Base-by-base conservation (phyloP, 2,797 vertebrate species). In the Cuculus canorus region DNA sequence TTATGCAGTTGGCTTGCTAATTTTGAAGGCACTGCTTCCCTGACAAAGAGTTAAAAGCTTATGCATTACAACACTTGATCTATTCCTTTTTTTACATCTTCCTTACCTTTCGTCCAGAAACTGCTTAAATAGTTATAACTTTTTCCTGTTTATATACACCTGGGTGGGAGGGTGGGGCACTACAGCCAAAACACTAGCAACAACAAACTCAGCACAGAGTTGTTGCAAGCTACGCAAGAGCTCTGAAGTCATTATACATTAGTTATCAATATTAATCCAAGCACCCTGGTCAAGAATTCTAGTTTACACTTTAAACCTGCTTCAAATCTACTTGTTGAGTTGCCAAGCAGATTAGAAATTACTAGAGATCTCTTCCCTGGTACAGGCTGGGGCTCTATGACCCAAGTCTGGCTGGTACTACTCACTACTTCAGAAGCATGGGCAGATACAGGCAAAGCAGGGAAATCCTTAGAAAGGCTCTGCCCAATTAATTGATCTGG, bases 401-500 rank as follows among this genome's bases (percentile, higher is more conserved):
- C 22, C n/a, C 13, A 3, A 82, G 50, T 53, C 37, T 41, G n/a
- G 13, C 12, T 41, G 47, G 41, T 47, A 61, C 30, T 37, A 53
- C 32, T 78, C 76, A 45, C 19, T 37, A 33, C 50, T 57, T 53
- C 39, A 43, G 33, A 79, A 17, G 9, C 54, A 35, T 0, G 9
- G 47, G 68, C 15, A 78, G 56, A n/a, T 9, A 37, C 0, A 1
- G 41, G 65, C 1, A 3, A 2, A 21, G 17, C 12, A 33, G 37
- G 53, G 6, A 63, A 71, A 53, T 15, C 56, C 73, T 82, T 45
- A 17, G 50, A 61, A 65, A 80, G 25, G 14, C 10, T 94, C 57
- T 50, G 39, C 11, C 65, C 71, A 64, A 60, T n/a, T 11, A 91
- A 81, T 0, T 37, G 61, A 48, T 13, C 4, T n/a, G n/a, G 13